A percentile compares a stretch with the other conserved stretches of the same genome.
Conservation (phyloP, 2,113 vertebrate species). For the cattle (Bos taurus) region ARS-UCD2.0 NC_037357.1:100763001-100763500, state of each 20-base stretch:
- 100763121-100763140: background rate
- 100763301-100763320: background rate
- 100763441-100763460: background rate
- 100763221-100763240: background rate
- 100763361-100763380: background rate
- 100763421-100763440: background rate
- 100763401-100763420: background rate
- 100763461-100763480: background rate
- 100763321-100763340: background rate
- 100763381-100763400: background rate
- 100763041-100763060: background rate
- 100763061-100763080: background rate
- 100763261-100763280: background rate
- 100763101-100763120: background rate
- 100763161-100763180: background rate
- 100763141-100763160: background rate
- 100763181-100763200: background rate
- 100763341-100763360: background rate
- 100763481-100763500: background rate
- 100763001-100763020: background rate
- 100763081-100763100: background rate
- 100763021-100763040: constrained; percentile 29
- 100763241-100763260: background rate
- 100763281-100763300: background rate
- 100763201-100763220: background rate